Evolutionary conservation across 2,113 vertebrate genomes (phyloP).

Genomic region (Zapornia atra): DNA sequence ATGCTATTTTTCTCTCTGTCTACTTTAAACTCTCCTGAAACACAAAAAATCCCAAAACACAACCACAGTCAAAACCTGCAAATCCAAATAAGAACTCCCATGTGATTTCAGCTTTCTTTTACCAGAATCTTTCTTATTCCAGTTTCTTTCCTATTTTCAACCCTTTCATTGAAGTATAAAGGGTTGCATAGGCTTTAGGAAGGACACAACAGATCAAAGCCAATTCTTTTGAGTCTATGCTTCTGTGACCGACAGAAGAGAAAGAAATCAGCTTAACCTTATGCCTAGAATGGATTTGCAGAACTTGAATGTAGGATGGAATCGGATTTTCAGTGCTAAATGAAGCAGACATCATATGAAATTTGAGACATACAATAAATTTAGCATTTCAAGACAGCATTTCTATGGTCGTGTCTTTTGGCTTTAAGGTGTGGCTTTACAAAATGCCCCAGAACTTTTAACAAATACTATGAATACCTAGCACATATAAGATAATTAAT

Average conservation of each 20-base stretch:
- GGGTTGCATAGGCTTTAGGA: not conserved
- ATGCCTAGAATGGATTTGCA: not conserved
- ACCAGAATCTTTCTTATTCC: not conserved
- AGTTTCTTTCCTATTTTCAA: not conserved
- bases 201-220: not conserved
- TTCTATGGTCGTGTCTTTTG: not conserved
- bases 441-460: not conserved
- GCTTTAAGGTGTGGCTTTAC: not conserved
- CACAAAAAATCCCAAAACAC: not conserved
- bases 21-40: not conserved
- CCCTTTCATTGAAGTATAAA: not conserved
- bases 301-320: not conserved
- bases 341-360: not conserved
- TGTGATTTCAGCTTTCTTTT: not conserved
- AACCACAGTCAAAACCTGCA: not conserved
- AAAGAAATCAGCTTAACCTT: not conserved
- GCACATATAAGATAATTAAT: not conserved
- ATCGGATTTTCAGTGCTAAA: not conserved
- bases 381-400: not conserved
- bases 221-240: not conserved
- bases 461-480: not conserved
- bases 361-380: not conserved
- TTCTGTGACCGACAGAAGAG: not conserved
- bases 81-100: not conserved
- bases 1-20: not conserved